Evolutionary conservation across 2,888 invertebrate genomes (phyloP), one percentile per base, ranked within the genome.

Genomic region (Meiosimyza decipiens): DNA sequence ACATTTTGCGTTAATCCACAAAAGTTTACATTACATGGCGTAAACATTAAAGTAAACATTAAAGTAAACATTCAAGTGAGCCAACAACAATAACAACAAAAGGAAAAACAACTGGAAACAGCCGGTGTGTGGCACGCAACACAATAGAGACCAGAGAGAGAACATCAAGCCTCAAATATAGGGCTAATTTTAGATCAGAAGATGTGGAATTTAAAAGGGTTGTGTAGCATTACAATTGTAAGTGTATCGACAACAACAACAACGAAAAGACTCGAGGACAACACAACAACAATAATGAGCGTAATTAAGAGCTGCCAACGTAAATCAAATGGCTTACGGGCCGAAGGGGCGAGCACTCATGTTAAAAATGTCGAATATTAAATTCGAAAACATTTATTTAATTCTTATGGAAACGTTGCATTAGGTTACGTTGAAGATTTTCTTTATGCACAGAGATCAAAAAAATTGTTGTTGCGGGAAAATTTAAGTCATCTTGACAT

Each of bases 221-320:
- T 59, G 68, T 28, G 59, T 60, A 59, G 59, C 60, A 59, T 51
- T 50, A 47, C 62, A 28, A 69, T 60, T 60, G 70, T 16, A 62
- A 70, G 62, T 62, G 70, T 70, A 62, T 50, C 70, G 33, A 54
- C 50, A 70, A 47, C 70, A 64, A 64, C 51, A 64, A 15, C 51
- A 64, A 51, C 15, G 13, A 22, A 28, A 15, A 57, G 3, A 50
- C 33, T 40, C 9, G 40, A 40, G 40, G 6, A 40, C 9, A 40
- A 40, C 6, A 40, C 16, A 40, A 51, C 64, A 51, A 50, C 64
- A 64, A 64, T 64, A 64, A 64, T 64, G 64, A 64, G 64, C 64
- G 51, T 28, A 64, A 64, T 64, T 70, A 70, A 70, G 63, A 51
- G 70, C 70, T 70, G 70, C 54, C 70, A 63, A 52, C 70, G 70